Base-by-base conservation (phyloP, 1,140 invertebrate species). In the Lethrus apterus region DNA sequence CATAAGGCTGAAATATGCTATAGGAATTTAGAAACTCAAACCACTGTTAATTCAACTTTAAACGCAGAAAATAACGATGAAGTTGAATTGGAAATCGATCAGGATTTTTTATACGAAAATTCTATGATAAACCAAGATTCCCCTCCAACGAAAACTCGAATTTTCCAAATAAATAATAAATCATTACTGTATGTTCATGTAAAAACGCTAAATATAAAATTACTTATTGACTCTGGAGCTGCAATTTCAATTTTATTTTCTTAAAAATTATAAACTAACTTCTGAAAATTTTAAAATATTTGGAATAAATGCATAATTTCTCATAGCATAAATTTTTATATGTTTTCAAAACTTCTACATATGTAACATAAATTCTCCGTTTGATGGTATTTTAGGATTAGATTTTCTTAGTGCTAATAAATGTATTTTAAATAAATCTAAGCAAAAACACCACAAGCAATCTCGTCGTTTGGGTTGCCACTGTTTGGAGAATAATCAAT, bases 131-230 rank as follows among this genome's bases (percentile, higher is more conserved):
- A 26, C 24, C 24, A 26, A n/a, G 24, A 26, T n/a, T 26, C n/a
- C 24, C 24, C 24, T 26, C 24, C 24, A 26, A 7, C 24, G 24
- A n/a, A 26, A 5, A 26, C 24, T 26, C 24, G 24, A 26, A 26
- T 26, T 26, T 26, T 26, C 24, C 24, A 26, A 26, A n/a, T 26
- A 26, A 26, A 26, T 26, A 26, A 26, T 26, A 26, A 26, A n/a
- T 26, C n/a, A 26, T 26, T 26, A 26, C 24, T 26, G 24, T 7
- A 26, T n/a, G 5, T n/a, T 26, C 24, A 26, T 26, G 24, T 26
- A 26, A 26, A 26, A 26, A 26, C 24, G 7, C n/a, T 26, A 26
- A n/a, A 26, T 26, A 26, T 26, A 26, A 26, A 26, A 26, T 26
- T 26, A 26, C 5, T 26, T n/a, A 26, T 26, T 26, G 24, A 26